Percentiles rank a stretch among this genome's conserved stretches.
These are phyloP conservation scores for Falco biarmicus DNA, from an alignment of 2,797 vertebrate species.

Conservation along the genomic window DNA sequence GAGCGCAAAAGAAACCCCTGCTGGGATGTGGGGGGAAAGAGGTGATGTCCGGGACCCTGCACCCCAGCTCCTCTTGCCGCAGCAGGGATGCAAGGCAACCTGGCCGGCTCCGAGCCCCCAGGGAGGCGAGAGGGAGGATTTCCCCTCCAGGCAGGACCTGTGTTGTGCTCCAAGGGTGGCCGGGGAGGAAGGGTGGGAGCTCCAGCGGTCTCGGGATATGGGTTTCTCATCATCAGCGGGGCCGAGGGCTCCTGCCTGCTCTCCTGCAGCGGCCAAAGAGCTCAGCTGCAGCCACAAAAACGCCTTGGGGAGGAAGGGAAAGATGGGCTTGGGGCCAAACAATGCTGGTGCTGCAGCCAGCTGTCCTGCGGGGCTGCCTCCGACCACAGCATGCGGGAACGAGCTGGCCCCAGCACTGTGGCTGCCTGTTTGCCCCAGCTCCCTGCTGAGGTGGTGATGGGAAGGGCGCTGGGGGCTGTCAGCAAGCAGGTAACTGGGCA, in stretches of 20 bases:
- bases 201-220: background rate
- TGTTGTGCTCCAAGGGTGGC: background rate
- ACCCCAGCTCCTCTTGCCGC: background rate
- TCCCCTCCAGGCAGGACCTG: background rate
- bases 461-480: background rate
- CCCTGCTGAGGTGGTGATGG: background rate
- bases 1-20: rapidly evolving
- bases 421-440: background rate
- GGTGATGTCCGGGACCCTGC: background rate
- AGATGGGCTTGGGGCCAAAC: background rate
- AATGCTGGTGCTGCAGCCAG: background rate
- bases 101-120: rapidly evolving
- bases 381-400: rapidly evolving
- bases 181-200: slow-evolving; percentile 54
- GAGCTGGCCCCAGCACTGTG: background rate
- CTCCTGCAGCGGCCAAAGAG: background rate
- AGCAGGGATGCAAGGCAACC: no score
- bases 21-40: rapidly evolving
- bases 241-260: background rate
- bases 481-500: background rate
- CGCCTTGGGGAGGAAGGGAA: background rate
- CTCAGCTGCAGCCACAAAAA: background rate
- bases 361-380: background rate
- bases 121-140: background rate
- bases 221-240: slow-evolving; percentile 5